Evolutionary conservation across 2,113 vertebrate genomes (phyloP).

Genomic region (Syrmaticus mikado): DNA sequence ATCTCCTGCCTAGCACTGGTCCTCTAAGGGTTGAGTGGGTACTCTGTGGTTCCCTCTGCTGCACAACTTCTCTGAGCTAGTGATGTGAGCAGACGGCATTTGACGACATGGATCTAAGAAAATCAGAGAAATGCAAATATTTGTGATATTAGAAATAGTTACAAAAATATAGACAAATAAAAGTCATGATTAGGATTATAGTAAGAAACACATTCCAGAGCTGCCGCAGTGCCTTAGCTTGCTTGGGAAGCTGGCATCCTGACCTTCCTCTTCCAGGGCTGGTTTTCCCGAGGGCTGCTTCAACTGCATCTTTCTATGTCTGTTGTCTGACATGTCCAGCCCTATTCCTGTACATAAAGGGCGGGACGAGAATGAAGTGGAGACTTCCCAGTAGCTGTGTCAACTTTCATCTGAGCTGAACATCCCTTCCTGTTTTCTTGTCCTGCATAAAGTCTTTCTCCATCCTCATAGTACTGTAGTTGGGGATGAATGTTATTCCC

Average conservation of each 20-base stretch:
- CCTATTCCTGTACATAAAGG: accelerated
- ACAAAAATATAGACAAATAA: constrained; percentile 29
- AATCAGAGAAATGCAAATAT: not conserved
- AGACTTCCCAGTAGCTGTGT: not conserved
- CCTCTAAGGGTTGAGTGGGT: not conserved
- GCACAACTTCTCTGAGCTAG: not conserved
- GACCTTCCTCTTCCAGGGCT: not conserved
- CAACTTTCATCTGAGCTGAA: not conserved
- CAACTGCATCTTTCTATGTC: not conserved
- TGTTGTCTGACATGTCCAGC: not conserved
- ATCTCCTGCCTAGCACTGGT: accelerated
- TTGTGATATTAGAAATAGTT: constrained; percentile 51
- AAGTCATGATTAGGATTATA: not conserved
- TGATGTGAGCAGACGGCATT: not conserved
- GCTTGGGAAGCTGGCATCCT: constrained; percentile 44
- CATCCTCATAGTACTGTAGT: not conserved
- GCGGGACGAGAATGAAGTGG: not conserved
- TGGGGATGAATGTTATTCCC: not conserved
- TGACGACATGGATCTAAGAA: not conserved
- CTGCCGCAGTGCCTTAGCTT: not conserved
- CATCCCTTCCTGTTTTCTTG: not conserved
- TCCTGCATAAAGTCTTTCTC: not conserved
- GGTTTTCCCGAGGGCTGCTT: not conserved
- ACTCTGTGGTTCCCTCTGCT: not conserved
- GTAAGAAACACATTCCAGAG: constrained; percentile 43